phyloP scores from a whole-genome alignment of 2,888 invertebrate species.

The Halictus ligatus region DNA sequence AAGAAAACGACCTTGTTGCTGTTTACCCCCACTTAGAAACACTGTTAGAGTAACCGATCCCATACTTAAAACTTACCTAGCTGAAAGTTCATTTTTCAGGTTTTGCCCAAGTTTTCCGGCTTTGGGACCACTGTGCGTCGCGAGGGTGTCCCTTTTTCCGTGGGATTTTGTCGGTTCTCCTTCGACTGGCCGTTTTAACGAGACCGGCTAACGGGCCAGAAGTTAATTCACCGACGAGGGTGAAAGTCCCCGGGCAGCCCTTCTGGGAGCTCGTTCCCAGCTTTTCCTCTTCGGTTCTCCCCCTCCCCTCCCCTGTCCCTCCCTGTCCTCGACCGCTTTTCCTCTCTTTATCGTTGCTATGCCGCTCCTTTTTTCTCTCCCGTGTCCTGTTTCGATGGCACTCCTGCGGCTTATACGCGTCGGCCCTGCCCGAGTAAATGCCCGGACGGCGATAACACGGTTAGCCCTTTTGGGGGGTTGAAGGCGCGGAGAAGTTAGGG shows the following conservation, averaged over 20 bases:
- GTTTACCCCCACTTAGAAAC: no score
- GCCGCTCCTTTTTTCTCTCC: not conserved
- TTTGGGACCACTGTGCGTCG: no score
- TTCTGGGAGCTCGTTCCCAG: not conserved
- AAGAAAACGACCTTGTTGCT: no score
- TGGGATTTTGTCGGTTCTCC: not conserved
- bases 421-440: not conserved
- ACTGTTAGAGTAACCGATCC: no score
- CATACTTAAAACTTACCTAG: no score
- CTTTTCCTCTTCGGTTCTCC: not conserved
- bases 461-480: slow-evolving; percentile 10
- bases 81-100: no score
- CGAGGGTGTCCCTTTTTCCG: slow-evolving; percentile 20
- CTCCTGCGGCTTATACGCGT: slow-evolving; percentile 18
- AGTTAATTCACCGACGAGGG: slow-evolving; percentile 47
- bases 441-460: not conserved
- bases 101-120: no score
- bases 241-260: slow-evolving; percentile 21
- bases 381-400: slow-evolving; percentile 15
- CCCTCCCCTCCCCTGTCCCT: no score
- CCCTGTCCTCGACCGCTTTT: not conserved
- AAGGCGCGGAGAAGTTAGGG: not conserved
- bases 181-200: slow-evolving; percentile 38
- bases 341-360: not conserved
- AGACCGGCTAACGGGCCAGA: slow-evolving; percentile 36